Conservation (phyloP, 2,113 vertebrate species). For the Rhynchopsitta pachyrhyncha region DNA sequence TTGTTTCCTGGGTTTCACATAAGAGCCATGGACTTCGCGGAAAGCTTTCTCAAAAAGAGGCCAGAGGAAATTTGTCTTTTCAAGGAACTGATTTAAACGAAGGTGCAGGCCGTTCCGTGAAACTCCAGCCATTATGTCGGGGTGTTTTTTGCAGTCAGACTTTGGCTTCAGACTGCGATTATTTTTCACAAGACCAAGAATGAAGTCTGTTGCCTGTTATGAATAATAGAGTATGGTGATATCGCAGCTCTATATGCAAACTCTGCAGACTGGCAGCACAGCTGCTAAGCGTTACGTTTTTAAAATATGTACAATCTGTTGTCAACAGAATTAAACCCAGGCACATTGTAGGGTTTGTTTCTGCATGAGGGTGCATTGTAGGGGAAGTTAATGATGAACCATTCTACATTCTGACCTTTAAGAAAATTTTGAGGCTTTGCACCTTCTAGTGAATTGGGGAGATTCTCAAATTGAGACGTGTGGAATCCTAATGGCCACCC, state of each 20-base stretch:
- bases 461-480: conserved; percentile 47
- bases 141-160: conserved; percentile 11
- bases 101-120: background rate
- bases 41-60: background rate
- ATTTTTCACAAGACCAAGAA: conserved; percentile 45
- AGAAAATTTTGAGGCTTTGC: background rate
- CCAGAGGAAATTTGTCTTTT: background rate
- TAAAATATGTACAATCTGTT: conserved; percentile 61
- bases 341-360: conserved; percentile 46
- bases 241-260: conserved; percentile 56
- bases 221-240: conserved; percentile 69
- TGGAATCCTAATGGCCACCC: conserved; percentile 40
- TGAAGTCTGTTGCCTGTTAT: conserved; percentile 56
- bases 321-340: conserved; percentile 58
- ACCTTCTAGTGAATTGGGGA: background rate
- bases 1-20: background rate
- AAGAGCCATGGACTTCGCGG: background rate
- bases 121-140: background rate
- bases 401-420: conserved; percentile 59
- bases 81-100: conserved; percentile 4
- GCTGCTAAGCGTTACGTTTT: conserved; percentile 50
- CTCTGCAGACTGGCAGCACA: conserved; percentile 55
- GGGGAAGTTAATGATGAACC: conserved; percentile 49
- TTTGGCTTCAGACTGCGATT: conserved; percentile 32
- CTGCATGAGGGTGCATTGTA: conserved; percentile 36